A percentile compares a stretch with the other conserved stretches of the same genome.
Evolutionary conservation across 2,888 invertebrate species (phyloP).

Genomic region (Schrankia costaestrigalis): DNA sequence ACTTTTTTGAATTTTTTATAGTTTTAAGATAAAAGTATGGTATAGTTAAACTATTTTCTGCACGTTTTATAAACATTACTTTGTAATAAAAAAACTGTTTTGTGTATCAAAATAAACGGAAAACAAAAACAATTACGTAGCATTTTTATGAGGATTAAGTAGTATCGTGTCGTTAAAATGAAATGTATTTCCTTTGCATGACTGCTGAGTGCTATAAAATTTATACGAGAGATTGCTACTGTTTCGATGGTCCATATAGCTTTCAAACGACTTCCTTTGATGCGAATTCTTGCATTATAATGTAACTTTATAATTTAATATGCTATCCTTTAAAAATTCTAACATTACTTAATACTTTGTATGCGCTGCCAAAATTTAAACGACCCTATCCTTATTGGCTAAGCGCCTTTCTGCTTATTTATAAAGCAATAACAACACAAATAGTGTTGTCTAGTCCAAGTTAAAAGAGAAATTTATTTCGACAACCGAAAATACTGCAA

Average conservation of each 20-base stretch:
- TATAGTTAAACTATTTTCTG: no score
- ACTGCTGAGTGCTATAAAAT: conserved; percentile 58
- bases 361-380: conserved; percentile 10
- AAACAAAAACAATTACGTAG: conserved; percentile 6
- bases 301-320: conserved; percentile 17
- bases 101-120: neutral
- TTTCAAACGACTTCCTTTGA: conserved; percentile 58
- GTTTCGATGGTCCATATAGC: conserved; percentile 58
- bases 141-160: conserved; percentile 27
- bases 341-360: conserved; percentile 2
- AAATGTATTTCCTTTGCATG: conserved; percentile 58
- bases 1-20: no score
- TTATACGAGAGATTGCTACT: conserved; percentile 47
- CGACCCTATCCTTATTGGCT: conserved; percentile 4
- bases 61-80: no score
- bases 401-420: conserved; percentile 2
- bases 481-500: neutral
- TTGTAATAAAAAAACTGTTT: no score
- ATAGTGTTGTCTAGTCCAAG: conserved; percentile 7
- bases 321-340: conserved; percentile 9
- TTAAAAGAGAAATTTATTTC: neutral
- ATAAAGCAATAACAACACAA: conserved; percentile 4
- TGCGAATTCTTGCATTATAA: conserved; percentile 37
- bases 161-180: conserved; percentile 59
- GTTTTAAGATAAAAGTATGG: no score